A percentile compares a stretch with the other conserved stretches of the same genome.
These are phyloP conservation scores for Nyctibius bracteatus DNA, from an alignment of 2,113 vertebrate genomes.

Conservation along the genomic window DNA sequence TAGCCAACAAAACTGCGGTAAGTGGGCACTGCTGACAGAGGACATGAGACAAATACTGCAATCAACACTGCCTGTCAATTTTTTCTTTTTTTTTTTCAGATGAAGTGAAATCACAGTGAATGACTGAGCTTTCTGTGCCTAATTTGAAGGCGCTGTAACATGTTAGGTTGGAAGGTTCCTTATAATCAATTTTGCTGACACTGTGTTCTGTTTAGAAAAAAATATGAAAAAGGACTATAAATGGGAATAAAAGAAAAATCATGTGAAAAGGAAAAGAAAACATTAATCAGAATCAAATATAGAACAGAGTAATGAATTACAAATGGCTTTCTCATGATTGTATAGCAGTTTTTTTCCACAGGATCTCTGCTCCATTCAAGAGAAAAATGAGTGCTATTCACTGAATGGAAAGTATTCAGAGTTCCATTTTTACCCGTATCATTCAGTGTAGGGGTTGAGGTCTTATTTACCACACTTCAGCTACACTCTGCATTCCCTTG, in stretches of 20 bases:
- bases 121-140: constrained; percentile 1
- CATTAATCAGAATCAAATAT: constrained; percentile 64
- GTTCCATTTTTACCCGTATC: constrained; percentile 56
- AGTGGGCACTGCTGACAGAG: background rate
- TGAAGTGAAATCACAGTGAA: constrained; percentile 19
- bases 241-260: constrained; percentile 57
- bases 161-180: constrained; percentile 37
- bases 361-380: constrained; percentile 60
- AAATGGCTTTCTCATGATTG: constrained; percentile 57
- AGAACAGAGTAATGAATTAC: constrained; percentile 60
- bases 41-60: background rate
- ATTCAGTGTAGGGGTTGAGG: constrained; percentile 26
- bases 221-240: constrained; percentile 37
- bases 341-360: constrained; percentile 48
- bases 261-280: constrained; percentile 49
- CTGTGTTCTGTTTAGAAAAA: constrained; percentile 52
- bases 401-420: constrained; percentile 52
- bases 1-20: background rate
- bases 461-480: constrained; percentile 34
- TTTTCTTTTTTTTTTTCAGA: background rate
- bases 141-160: background rate
- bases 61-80: background rate
- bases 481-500: constrained; percentile 4
- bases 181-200: constrained; percentile 36
- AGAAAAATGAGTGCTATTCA: constrained; percentile 58